Percentiles rank a stretch among this genome's conserved stretches.
Evolutionary conservation across 2,797 vertebrate genomes (phyloP).

Genomic region (Triplophysa bombifrons): DNA sequence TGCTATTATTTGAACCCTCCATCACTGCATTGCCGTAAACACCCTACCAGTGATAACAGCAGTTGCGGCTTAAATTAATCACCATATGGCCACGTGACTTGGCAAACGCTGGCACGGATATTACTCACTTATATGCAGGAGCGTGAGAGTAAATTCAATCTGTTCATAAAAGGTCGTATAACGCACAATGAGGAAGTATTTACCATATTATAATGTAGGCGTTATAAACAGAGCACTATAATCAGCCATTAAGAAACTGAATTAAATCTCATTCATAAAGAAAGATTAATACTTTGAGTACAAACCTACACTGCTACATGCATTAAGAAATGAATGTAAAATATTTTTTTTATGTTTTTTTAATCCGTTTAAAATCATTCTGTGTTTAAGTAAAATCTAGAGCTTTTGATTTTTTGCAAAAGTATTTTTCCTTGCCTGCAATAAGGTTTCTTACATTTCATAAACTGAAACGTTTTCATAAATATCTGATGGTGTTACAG

Average conservation of each 20-base stretch:
- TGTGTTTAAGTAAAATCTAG: background rate
- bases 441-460: too few species aligned
- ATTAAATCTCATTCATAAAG: conserved; percentile 3
- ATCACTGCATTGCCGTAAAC: conserved; percentile 9
- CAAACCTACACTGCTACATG: background rate
- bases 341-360: too few species aligned
- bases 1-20: background rate
- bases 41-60: conserved; percentile 11
- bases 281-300: background rate
- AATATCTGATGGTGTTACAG: too few species aligned
- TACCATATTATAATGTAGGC: conserved; percentile 3
- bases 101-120: background rate
- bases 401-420: background rate
- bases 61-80: conserved; percentile 29
- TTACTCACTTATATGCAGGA: conserved; percentile 24
- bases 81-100: conserved; percentile 7
- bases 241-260: background rate
- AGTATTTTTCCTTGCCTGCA: background rate
- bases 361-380: background rate
- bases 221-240: background rate
- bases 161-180: conserved; percentile 35
- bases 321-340: background rate
- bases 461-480: too few species aligned
- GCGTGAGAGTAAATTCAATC: conserved; percentile 17
- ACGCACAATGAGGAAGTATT: conserved; percentile 17